Base-by-base conservation (phyloP, 1,140 invertebrate genomes). In the Drosophila punjabiensis region DNA sequence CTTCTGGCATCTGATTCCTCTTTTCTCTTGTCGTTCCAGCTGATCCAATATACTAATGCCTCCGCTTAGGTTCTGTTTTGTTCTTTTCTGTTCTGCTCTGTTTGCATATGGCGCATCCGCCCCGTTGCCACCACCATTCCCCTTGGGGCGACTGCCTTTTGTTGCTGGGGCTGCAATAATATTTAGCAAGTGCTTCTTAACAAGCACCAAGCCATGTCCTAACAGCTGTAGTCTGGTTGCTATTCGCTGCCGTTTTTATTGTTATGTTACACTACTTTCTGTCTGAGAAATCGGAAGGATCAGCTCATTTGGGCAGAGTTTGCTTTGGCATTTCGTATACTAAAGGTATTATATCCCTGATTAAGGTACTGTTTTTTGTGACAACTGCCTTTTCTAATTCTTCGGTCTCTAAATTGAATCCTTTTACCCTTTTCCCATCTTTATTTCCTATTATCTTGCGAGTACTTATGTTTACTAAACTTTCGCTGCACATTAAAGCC, bases 401-500 rank as follows among this genome's bases (percentile, higher is more conserved):
- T n/a, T 6, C 3, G 1, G 2, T n/a, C 8, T 13, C 3, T 32
- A 11, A 32, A 16, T 32, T 30, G 4, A 14, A 5, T 8, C 10
- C 6, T 35, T 33, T 14, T 14, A 4, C 4, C 2, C 18, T 20
- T 13, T 9, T 55, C 2, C 18, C 4, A 24, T 5, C 1, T 13
- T 68, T 79, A 75, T 85, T 85, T 68, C 74, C 74, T 70, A 67
- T 58, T 47, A 14, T 14, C 47, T 50, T 77, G 58, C n/a, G n/a
- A 28, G 81, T 61, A 45, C 71, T 58, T 75, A 55, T 84, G 37
- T 14, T 1, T 1, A 14, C 35, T 13, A 37, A 13, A 37, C 87
- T 85, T 89, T 91, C 71, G 79, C 79, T 87, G 86, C 76, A 90
- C 86, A 91, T 90, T 90, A 90, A 87, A 91, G 86, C 87, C 78